Conservation (phyloP, 2,113 vertebrate genomes). For the Clarias batrachus region DNA sequence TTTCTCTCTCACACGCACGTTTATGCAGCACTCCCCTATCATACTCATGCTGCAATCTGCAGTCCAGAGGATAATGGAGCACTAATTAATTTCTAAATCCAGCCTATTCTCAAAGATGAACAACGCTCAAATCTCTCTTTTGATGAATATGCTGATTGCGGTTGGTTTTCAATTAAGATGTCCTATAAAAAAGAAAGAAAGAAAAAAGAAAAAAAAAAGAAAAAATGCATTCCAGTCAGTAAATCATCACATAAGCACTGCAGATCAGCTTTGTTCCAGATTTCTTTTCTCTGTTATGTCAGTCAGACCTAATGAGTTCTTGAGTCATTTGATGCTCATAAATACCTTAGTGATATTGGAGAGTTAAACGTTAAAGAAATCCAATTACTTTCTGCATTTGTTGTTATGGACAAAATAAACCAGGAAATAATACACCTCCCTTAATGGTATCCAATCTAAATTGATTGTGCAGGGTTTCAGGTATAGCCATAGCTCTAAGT, state of each 20-base stretch:
- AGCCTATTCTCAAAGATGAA: conserved; percentile 55
- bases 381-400: conserved; percentile 1
- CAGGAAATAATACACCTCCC: background rate
- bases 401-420: conserved; percentile 15
- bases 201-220: conserved; percentile 12
- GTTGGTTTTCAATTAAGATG: conserved; percentile 55
- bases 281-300: conserved; percentile 19
- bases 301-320: conserved; percentile 47
- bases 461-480: background rate
- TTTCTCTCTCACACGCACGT: background rate
- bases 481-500: conserved; percentile 8
- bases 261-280: conserved; percentile 42
- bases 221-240: conserved; percentile 39
- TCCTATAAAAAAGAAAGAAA: background rate
- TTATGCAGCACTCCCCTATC: conserved; percentile 22
- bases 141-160: conserved; percentile 57
- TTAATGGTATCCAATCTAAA: conserved; percentile 10
- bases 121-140: conserved; percentile 48
- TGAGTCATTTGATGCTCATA: conserved; percentile 37
- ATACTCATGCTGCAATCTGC: conserved; percentile 16
- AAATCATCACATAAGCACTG: conserved; percentile 43
- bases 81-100: conserved; percentile 63
- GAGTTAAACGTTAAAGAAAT: conserved; percentile 31
- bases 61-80: conserved; percentile 49
- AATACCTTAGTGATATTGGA: conserved; percentile 38